Percentiles rank a stretch among this genome's conserved stretches.
Evolutionary conservation across 2,888 invertebrate species (phyloP).

Genomic region (Clunio marinus): DNA sequence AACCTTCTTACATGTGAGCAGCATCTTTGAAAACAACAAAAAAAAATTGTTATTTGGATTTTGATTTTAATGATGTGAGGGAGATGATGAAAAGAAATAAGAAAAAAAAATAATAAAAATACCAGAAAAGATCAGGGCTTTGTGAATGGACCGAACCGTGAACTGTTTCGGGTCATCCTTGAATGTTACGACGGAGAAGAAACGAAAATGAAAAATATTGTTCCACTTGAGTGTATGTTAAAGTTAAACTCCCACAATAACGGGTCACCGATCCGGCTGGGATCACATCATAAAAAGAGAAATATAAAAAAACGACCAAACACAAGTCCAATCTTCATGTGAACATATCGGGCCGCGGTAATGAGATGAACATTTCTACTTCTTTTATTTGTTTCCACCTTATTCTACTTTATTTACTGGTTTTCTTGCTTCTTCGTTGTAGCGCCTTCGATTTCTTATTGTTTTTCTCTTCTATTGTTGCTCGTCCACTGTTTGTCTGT

Average conservation of each 20-base stretch:
- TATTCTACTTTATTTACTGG: slow-evolving; percentile 2
- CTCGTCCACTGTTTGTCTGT: neutral
- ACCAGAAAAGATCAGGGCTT: slow-evolving; percentile 35
- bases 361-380: slow-evolving; percentile 31
- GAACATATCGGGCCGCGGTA: neutral
- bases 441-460: neutral
- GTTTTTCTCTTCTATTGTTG: neutral
- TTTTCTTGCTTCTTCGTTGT: neutral
- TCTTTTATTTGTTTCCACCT: slow-evolving; percentile 26
- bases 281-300: slow-evolving; percentile 1
- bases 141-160: neutral
- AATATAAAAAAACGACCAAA: neutral
- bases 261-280: slow-evolving; percentile 1
- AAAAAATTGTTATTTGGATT: slow-evolving; percentile 24
- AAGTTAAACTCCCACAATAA: slow-evolving; percentile 8
- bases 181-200: neutral
- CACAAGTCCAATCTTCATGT: neutral
- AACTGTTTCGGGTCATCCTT: slow-evolving; percentile 1
- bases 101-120: slow-evolving; percentile 18
- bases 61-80: slow-evolving; percentile 31
- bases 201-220: no score
- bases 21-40: neutral
- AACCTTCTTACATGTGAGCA: slow-evolving; percentile 20
- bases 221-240: neutral
- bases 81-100: slow-evolving; percentile 18